phyloP scores from a whole-genome alignment of 2,113 vertebrate genomes.

The Callaeas wilsoni region DNA sequence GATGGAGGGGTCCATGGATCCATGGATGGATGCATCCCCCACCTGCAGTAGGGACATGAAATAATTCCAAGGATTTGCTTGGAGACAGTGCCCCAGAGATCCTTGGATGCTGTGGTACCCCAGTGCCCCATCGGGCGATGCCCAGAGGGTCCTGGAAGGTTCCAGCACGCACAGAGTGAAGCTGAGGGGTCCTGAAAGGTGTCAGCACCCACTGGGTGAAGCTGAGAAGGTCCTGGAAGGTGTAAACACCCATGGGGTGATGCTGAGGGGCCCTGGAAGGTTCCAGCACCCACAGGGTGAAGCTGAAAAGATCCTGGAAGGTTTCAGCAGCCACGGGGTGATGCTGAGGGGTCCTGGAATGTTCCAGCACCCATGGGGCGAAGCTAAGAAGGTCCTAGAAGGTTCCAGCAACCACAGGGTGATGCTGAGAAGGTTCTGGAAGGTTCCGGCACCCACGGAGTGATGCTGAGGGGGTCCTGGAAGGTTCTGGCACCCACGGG shows the following conservation, averaged over 20 bases:
- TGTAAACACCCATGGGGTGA: neutral
- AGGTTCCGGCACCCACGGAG: no score
- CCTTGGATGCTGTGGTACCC: fast-evolving
- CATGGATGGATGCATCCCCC: fast-evolving
- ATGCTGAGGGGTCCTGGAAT: neutral
- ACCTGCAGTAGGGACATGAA: neutral
- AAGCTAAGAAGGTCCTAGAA: no score
- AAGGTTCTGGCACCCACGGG: neutral
- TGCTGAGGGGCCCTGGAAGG: no score
- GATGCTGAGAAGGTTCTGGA: no score
- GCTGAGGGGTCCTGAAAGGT: neutral
- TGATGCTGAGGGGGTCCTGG: neutral
- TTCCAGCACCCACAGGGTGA: fast-evolving
- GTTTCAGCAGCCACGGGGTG: neutral
- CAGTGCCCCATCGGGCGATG: fast-evolving
- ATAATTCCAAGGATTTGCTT: fast-evolving
- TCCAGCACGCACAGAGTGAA: neutral
- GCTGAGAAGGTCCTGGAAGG: neutral
- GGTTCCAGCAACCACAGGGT: no score
- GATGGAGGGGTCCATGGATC: neutral
- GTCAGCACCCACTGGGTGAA: fast-evolving
- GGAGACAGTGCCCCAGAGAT: fast-evolving
- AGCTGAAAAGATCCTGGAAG: neutral
- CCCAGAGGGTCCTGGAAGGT: neutral
- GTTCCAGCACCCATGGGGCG: no score